phyloP scores from a whole-genome alignment of 1,140 invertebrate species.

The Lithobius niger region DNA sequence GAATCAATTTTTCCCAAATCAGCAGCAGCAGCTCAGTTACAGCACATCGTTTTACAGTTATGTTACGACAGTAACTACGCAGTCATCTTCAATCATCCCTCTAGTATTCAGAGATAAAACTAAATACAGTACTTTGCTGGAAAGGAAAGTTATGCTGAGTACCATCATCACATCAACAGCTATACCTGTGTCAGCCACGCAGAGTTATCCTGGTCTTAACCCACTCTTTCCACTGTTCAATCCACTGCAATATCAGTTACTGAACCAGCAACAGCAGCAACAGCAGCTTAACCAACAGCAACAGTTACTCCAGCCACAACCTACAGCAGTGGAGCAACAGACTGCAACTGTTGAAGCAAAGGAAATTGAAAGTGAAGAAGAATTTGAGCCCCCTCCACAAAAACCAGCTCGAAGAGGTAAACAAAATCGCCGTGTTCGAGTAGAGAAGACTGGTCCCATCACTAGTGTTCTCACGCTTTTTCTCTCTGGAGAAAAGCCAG shows the following conservation, averaged over 20 bases:
- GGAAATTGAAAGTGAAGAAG: constrained; percentile 3
- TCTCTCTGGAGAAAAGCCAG: constrained; percentile 67
- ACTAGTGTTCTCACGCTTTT: constrained; percentile 70
- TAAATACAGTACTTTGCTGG: constrained; percentile 7
- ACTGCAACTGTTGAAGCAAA: not conserved
- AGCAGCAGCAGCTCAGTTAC: constrained; percentile 3
- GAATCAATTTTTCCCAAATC: constrained; percentile 13
- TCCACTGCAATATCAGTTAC: constrained; percentile 8
- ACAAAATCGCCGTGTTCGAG: not conserved
- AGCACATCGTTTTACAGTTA: constrained; percentile 4
- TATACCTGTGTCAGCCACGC: constrained; percentile 3
- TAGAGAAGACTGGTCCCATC: constrained; percentile 4
- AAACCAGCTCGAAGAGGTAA: not conserved
- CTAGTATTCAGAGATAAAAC: constrained; percentile 11
- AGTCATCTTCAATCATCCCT: constrained; percentile 3
- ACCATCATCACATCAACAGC: constrained; percentile 9
- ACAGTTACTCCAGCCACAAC: not conserved
- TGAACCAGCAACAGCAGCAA: not conserved
- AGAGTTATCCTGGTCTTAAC: constrained; percentile 1
- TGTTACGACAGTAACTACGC: constrained; percentile 7
- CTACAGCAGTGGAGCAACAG: not conserved
- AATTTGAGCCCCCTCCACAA: not conserved
- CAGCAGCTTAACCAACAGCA: not conserved
- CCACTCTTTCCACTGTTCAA: constrained; percentile 7
- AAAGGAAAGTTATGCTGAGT: constrained; percentile 1